Evolutionary conservation across 2,888 invertebrate genomes (phyloP), one percentile per base, ranked within the genome.

Genomic region (Altica lythri): DNA sequence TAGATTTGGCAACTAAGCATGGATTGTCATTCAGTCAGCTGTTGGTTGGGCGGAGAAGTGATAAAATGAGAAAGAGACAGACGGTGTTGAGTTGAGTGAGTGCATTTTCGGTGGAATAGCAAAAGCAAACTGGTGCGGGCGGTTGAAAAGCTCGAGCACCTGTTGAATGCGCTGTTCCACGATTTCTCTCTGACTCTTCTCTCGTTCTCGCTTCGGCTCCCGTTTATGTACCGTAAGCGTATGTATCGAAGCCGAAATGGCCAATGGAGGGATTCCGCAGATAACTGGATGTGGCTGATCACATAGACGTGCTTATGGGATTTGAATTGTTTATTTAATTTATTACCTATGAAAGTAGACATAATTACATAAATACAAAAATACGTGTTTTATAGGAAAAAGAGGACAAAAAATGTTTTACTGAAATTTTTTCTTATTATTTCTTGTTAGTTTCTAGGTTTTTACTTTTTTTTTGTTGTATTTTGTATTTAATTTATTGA

Each of bases 231-330:
- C n/a, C n/a, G n/a, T n/a, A n/a, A 38, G 30, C 16, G 46, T 46
- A 46, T 27, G 35, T 22, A 46, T 27, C 52, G 40, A 25, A 12
- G 47, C 49, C 50, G 53, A 55, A 60, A 55, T 55, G 57, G 53
- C 60, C 55, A 60, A 60, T 57, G 57, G 56, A 51, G 55, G 55
- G 54, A 60, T 57, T 59, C 56, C 51, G 42, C 48, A 51, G 52
- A 59, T 59, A 54, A 49, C 54, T 46, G 51, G 37, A 46, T 55
- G 49, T 45, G 55, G 74, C 68, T 43, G 9, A 17, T 40, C 12
- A 4, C 40, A 25, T 45, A 37, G 40, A 40, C 30, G 55, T 18
- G 34, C 25, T 25, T 5, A 10, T n/a, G 38, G 34, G 16, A 16
- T 34, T 34, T 22, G 4, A 5, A 22, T 8, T 8, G 22, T 22